These are phyloP conservation scores for Acleris laterana DNA, from an alignment of 2,888 invertebrate genomes.

Conservation along the genomic window DNA sequence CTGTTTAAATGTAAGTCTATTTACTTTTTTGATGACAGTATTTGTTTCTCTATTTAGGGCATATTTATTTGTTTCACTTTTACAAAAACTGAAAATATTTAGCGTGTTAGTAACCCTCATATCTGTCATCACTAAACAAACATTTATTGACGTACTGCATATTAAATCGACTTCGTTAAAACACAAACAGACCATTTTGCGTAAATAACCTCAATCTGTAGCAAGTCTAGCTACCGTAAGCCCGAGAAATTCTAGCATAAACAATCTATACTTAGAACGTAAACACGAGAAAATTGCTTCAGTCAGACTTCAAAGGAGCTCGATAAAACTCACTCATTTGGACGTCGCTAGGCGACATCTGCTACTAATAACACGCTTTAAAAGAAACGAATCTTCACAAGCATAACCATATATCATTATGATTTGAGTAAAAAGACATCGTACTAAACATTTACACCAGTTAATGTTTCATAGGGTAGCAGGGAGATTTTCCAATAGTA, in stretches of 20 bases:
- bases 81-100: too few species aligned
- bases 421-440: too few species aligned
- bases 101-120: too few species aligned
- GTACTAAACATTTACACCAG: background rate
- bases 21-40: too few species aligned
- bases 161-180: too few species aligned
- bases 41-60: too few species aligned
- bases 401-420: background rate
- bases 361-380: slow-evolving; percentile 68
- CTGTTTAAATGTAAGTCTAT: too few species aligned
- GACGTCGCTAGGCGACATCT: slow-evolving; percentile 66
- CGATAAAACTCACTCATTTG: slow-evolving; percentile 70
- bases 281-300: slow-evolving; percentile 66
- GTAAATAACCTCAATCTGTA: slow-evolving; percentile 13
- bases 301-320: slow-evolving; percentile 73
- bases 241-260: slow-evolving; percentile 31
- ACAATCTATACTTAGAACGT: slow-evolving; percentile 55
- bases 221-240: slow-evolving; percentile 10
- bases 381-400: slow-evolving; percentile 55
- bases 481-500: background rate
- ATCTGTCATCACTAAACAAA: too few species aligned
- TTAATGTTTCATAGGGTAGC: background rate
- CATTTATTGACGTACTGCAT: too few species aligned
- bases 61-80: too few species aligned
- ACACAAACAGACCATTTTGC: slow-evolving; percentile 4